A percentile compares a stretch with the other conserved stretches of the same genome.
These are phyloP conservation scores for Hexactinellida sp. DNA, from an alignment of 37 sponge, comb jelly and placozoan species.

Conservation along the genomic window DNA sequence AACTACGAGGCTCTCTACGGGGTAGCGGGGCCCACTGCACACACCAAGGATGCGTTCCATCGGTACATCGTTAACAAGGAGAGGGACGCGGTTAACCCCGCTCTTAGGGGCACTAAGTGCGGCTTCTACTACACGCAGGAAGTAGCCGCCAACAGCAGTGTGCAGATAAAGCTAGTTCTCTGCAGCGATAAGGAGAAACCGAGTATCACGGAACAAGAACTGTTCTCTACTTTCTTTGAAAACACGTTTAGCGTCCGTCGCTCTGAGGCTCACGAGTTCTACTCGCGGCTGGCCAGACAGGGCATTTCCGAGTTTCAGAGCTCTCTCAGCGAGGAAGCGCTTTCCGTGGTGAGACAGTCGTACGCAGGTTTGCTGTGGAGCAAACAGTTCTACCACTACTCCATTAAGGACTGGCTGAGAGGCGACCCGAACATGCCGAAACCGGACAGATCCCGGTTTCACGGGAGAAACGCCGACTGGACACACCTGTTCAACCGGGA, in stretches of 20 bases:
- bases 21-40: slow-evolving; percentile 49
- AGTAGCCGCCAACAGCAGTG: slow-evolving; percentile 40
- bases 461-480: slow-evolving; percentile 71
- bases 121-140: slow-evolving; percentile 55
- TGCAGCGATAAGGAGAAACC: slow-evolving; percentile 24
- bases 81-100: slow-evolving; percentile 53
- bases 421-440: slow-evolving; percentile 61
- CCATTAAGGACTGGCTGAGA: slow-evolving; percentile 73
- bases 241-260: slow-evolving; percentile 35
- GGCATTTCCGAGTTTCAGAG: slow-evolving; percentile 13
- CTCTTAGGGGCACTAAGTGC: slow-evolving; percentile 59
- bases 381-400: slow-evolving; percentile 91
- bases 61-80: slow-evolving; percentile 55
- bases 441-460: slow-evolving; percentile 21
- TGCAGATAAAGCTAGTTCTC: slow-evolving; percentile 39
- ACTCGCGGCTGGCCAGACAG: slow-evolving; percentile 19
- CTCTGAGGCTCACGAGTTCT: slow-evolving; percentile 64
- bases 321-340: slow-evolving; percentile 31
- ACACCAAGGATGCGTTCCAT: slow-evolving; percentile 87
- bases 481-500: slow-evolving; percentile 83
- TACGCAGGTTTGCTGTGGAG: slow-evolving; percentile 90
- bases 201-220: not conserved
- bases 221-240: slow-evolving; percentile 50
- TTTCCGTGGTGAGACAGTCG: slow-evolving; percentile 54
- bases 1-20: slow-evolving; percentile 46